Evolutionary conservation across 1,140 invertebrate genomes (phyloP), one percentile per base, ranked within the genome.

Genomic region (Calephelis nemesis): DNA sequence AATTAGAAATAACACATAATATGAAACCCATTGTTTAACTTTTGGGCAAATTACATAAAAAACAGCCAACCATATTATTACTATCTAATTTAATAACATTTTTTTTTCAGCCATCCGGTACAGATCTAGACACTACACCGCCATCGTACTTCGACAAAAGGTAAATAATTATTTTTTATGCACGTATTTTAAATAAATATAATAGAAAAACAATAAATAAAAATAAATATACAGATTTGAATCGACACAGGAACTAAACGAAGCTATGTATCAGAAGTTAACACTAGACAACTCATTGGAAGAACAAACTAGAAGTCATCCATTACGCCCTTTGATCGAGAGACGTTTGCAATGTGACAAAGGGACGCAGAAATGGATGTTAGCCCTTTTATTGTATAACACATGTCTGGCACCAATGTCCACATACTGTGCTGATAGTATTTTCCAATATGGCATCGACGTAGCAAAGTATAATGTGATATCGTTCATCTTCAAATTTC

Each of bases 321-420:
- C 49, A 48, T 48, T 62, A 40, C 68, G 74, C 68, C 47, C 74
- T 45, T 65, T 78, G 74, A 5, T 62, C 71, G 74, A 79, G 48
- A 69, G 72, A 42, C 69, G 70, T 19, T 30, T 72, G 11, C 60
- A 73, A 45, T 47, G 47, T 9, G 62, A 68, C 49, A 71, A 69
- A 63, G 71, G 67, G 49, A 79, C 81, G 11, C 85, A 85, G 49
- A 84, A 82, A 69, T 90, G 87, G 88, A 85, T 88, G 84, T 70
- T 87, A 58, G 85, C 82, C 9, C 66, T 91, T 19, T 75, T 91
- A 54, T 62, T 91, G 62, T 91, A 90, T 72, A 85, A 91, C 19
- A 81, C 81, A n/a, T 91, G 89, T 65, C 50, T 90, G 7, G 84
- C 85, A 0, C 88, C 88, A 0, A 86, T 90, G 81, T 90, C 87